Percentiles rank a stretch among this genome's conserved stretches.
These are phyloP conservation scores for Macrosoma leucophasiata DNA, from an alignment of 2,888 invertebrate genomes.

Conservation along the genomic window DNA sequence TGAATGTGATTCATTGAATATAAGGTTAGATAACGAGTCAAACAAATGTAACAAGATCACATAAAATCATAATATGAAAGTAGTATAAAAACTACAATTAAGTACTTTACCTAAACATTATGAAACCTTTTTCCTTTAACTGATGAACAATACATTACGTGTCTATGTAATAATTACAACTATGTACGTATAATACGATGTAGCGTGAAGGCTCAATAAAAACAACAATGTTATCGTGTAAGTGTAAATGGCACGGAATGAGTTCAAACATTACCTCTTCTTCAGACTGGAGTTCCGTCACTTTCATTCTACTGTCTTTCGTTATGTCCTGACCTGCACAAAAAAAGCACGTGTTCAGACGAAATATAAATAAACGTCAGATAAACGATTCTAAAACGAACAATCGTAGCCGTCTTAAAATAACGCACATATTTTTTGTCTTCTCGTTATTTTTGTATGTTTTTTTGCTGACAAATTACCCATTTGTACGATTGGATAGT, in stretches of 20 bases:
- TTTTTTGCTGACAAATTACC: conserved; percentile 54
- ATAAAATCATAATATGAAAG: no score
- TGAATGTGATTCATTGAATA: no score
- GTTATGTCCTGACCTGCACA: conserved; percentile 70
- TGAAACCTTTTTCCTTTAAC: no score
- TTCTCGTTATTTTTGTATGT: conserved; percentile 41
- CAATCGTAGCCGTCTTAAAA: conserved; percentile 28
- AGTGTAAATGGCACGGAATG: no score
- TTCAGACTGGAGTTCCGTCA: conserved; percentile 61
- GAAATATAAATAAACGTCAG: conserved; percentile 44
- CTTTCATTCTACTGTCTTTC: conserved; percentile 70
- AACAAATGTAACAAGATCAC: no score
- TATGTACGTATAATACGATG: no score
- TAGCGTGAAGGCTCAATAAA: no score
- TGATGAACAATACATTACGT: no score
- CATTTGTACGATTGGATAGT: conserved; percentile 45
- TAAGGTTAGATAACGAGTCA: no score
- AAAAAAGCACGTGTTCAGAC: conserved; percentile 33
- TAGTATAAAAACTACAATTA: no score
- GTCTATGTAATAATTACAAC: no score
- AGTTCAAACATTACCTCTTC: conserved; percentile 64
- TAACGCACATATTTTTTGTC: conserved; percentile 61
- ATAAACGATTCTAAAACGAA: conserved; percentile 8
- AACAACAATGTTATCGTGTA: not conserved
- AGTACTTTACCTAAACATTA: no score